These are phyloP conservation scores for Mercenaria mercenaria DNA, from an alignment of 1,140 invertebrate genomes.

Conservation along the genomic window DNA sequence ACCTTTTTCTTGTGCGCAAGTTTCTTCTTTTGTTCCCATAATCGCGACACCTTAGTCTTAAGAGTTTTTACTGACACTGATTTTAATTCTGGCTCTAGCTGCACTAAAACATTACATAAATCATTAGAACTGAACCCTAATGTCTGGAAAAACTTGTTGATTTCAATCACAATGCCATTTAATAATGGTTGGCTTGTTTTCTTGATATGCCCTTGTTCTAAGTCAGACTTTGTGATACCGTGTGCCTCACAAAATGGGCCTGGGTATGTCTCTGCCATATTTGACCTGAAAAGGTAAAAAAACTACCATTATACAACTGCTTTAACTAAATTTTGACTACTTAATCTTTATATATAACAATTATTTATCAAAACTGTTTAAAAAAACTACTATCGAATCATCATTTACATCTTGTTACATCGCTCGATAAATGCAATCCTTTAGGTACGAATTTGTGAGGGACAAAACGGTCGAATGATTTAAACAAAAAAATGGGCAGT, in stretches of 20 bases:
- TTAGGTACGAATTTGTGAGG: not conserved
- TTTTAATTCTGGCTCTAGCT: not conserved
- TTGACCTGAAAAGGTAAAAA: not conserved
- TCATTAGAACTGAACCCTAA: slow-evolving; percentile 9
- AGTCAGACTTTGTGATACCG: not conserved
- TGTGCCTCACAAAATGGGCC: not conserved
- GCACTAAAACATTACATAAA: not conserved
- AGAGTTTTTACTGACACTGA: slow-evolving; percentile 14
- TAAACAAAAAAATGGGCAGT: not conserved
- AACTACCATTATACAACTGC: not conserved
- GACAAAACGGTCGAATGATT: not conserved
- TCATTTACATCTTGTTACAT: not conserved
- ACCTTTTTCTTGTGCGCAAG: slow-evolving; percentile 14
- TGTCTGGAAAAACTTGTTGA: not conserved
- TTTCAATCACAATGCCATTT: slow-evolving; percentile 20
- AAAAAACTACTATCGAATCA: not conserved
- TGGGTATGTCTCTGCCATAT: not conserved
- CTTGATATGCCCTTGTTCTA: not conserved
- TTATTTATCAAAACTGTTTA: not conserved
- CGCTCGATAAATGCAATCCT: not conserved
- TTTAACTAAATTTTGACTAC: not conserved
- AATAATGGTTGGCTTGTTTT: slow-evolving; percentile 2
- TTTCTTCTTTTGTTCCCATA: slow-evolving; percentile 31
- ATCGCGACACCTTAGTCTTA: not conserved
- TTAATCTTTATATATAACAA: not conserved